Percentiles rank a stretch among this genome's conserved stretches.
phyloP scores from a whole-genome alignment of 2,888 invertebrate species.

The Halictus ligatus region DNA sequence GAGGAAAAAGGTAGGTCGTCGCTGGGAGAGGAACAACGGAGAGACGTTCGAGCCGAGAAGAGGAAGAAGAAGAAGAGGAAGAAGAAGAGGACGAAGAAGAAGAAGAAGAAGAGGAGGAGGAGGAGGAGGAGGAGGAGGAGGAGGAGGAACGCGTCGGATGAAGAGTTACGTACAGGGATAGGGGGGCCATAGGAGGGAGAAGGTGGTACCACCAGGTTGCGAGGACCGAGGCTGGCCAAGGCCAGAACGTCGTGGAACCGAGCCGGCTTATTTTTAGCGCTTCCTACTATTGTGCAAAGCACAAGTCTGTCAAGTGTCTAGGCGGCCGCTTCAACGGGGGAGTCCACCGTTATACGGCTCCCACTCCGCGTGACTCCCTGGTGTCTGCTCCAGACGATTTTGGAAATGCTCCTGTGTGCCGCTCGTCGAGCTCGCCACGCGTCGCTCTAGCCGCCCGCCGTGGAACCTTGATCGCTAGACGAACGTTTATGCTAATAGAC shows the following conservation, averaged over 20 bases:
- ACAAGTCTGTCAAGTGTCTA: slow-evolving; percentile 78
- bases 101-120: slow-evolving; percentile 11
- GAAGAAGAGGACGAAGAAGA: slow-evolving; percentile 13
- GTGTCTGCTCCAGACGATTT: slow-evolving; percentile 39
- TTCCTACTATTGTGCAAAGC: slow-evolving; percentile 78
- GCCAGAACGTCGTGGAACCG: slow-evolving; percentile 72
- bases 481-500: neutral
- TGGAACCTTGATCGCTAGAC: slow-evolving; percentile 6
- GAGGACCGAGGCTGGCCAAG: slow-evolving; percentile 74
- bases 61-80: neutral
- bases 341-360: slow-evolving; percentile 60
- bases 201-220: slow-evolving; percentile 70
- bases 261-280: slow-evolving; percentile 76
- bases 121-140: slow-evolving; percentile 14
- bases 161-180: slow-evolving; percentile 8
- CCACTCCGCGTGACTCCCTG: slow-evolving; percentile 21
- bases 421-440: neutral
- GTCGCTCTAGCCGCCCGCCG: neutral
- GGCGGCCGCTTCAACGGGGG: slow-evolving; percentile 65
- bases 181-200: slow-evolving; percentile 21
- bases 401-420: slow-evolving; percentile 14
- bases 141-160: slow-evolving; percentile 27
- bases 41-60: slow-evolving; percentile 3
- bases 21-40: slow-evolving; percentile 15
- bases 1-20: slow-evolving; percentile 31